Evolutionary conservation across 2,113 vertebrate genomes (phyloP).

Genomic region (Bettongia penicillata): DNA sequence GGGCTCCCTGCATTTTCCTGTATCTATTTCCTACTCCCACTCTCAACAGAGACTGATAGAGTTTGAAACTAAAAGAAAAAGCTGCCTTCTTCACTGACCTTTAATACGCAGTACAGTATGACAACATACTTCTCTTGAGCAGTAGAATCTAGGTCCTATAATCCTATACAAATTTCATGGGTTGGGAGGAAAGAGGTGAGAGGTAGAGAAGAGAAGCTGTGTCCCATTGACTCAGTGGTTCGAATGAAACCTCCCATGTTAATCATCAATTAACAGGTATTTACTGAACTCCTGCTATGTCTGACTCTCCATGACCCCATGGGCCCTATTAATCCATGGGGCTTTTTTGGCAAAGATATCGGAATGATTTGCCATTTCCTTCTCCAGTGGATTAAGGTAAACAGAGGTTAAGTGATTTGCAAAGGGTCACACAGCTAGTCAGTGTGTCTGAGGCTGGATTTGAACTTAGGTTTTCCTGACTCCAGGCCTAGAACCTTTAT

Average conservation of each 20-base stretch:
- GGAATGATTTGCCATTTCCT: not conserved
- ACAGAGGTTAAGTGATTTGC: not conserved
- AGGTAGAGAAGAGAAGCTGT: not conserved
- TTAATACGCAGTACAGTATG: not conserved
- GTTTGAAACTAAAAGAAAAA: not conserved
- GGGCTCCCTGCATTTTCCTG: not conserved
- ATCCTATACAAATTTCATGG: not conserved
- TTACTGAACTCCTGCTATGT: not conserved
- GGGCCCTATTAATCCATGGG: too few species aligned
- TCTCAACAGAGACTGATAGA: not conserved
- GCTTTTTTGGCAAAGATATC: not conserved
- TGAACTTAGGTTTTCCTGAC: not conserved
- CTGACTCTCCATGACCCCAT: not conserved
- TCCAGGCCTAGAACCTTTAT: not conserved
- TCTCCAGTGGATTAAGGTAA: not conserved
- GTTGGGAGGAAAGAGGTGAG: not conserved
- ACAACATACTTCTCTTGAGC: not conserved
- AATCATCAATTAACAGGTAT: not conserved
- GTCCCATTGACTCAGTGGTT: not conserved
- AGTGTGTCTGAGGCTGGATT: not conserved
- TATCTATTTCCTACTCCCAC: not conserved
- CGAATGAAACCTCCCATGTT: not conserved
- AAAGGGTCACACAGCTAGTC: not conserved
- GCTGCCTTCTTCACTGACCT: not conserved
- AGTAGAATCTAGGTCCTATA: not conserved